Evolutionary conservation across 2,113 vertebrate species (phyloP), one percentile per base, ranked within the genome.

Genomic region (Syrmaticus mikado): DNA sequence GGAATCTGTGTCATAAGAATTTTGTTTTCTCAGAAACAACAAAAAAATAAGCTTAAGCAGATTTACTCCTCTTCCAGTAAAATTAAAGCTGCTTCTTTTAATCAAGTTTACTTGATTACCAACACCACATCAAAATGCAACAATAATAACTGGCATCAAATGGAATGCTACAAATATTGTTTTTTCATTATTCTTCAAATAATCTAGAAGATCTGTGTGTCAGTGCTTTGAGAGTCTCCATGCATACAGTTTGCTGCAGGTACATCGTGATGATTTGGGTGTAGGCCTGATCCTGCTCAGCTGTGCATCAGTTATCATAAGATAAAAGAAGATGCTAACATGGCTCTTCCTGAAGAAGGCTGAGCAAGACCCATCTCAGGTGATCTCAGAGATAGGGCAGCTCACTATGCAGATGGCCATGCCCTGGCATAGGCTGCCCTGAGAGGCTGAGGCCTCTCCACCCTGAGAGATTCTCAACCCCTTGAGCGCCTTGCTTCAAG

Each of bases 81-180:
- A 87, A 50, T 24, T 20, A 78, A 21, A 16, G 17, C 6, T 76
- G 68, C 53, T 13, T 57, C 82, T 83, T 72, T 73, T 50, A 81
- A 71, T 28, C 28, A 75, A 82, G 41, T 60, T 71, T 76, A 53
- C 64, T 83, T 75, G 38, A 38, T 38, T 40, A 75, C n/a, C n/a
- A 53, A 89, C 89, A 94, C 38, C 30, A 43, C 38, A 88, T 25
- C 20, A 84, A 93, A 92, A 82, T 58, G 43, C 24, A 90, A 70
- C 14, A 78, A 7, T 45, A 65, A 65, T 57, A 81, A 92, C 88
- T 36, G 20, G 52, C 21, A 76, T 8, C 25, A 82, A 90, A 68
- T 22, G 5, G 40, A 94, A 68, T 38, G 75, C 40, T 88, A 86
- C 55, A 36, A 84, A 55, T 46, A 84, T 8, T 65, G 5, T 45